Percentiles rank a stretch among this genome's conserved stretches.
phyloP scores from a whole-genome alignment of 2,113 vertebrate species.

The Hemibagrus wyckioides region DNA sequence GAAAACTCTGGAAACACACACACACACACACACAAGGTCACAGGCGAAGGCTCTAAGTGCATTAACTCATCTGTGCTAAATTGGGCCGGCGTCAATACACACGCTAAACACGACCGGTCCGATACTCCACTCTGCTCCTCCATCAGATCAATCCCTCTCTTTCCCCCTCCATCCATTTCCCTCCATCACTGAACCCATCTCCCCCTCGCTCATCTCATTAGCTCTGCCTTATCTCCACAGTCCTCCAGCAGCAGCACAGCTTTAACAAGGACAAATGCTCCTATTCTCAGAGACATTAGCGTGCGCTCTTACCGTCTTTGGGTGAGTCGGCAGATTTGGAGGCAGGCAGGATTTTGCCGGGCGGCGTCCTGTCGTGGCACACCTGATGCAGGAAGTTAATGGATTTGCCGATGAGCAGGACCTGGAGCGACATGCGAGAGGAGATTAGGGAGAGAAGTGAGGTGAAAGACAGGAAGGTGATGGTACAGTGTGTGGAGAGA shows the following conservation, averaged over 20 bases:
- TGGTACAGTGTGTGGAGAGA: not conserved
- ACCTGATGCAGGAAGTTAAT: constrained; percentile 99
- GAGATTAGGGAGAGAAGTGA: not conserved
- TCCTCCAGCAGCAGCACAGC: not conserved
- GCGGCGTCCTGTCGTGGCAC: constrained; percentile 91
- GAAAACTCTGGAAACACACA: constrained; percentile 26
- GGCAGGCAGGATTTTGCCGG: constrained; percentile 84
- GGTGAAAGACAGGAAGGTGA: not conserved
- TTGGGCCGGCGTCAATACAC: constrained; percentile 34
- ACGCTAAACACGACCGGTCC: not conserved
- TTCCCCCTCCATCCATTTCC: constrained; percentile 19
- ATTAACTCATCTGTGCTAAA: constrained; percentile 47
- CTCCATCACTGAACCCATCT: not conserved
- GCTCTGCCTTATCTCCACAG: constrained; percentile 8
- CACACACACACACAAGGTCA: constrained; percentile 11
- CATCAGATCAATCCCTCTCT: constrained; percentile 43
- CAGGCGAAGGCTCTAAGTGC: constrained; percentile 22
- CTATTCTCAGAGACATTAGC: constrained; percentile 47
- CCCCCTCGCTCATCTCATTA: constrained; percentile 33
- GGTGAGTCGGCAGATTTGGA: constrained; percentile 84
- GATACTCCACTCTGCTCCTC: constrained; percentile 40
- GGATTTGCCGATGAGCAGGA: constrained; percentile 96
- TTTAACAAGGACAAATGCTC: constrained; percentile 3
- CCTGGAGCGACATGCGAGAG: constrained; percentile 59
- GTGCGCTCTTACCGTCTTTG: constrained; percentile 79